phyloP scores from a whole-genome alignment of 2,113 vertebrate genomes.

The Nerophis ophidion region DNA sequence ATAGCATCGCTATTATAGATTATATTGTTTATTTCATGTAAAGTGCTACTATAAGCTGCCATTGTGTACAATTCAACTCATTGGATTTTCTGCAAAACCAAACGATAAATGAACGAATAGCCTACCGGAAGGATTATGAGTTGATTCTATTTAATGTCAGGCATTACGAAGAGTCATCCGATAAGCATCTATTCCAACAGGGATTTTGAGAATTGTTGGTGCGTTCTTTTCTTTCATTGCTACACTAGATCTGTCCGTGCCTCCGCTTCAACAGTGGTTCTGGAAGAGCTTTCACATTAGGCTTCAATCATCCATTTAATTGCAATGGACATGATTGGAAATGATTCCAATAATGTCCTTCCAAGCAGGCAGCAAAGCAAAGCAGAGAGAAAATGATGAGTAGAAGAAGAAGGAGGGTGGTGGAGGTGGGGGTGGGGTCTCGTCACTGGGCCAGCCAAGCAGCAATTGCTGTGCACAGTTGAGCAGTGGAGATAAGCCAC shows the following conservation, averaged over 20 bases:
- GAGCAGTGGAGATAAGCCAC: slow-evolving; percentile 70
- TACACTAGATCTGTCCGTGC: neutral
- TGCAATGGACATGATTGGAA: slow-evolving; percentile 53
- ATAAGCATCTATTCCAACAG: neutral
- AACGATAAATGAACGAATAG: neutral
- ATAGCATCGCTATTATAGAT: too few relatives aligned
- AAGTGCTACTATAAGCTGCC: too few relatives aligned
- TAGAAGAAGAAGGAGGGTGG: neutral
- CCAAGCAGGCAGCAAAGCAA: slow-evolving; percentile 29
- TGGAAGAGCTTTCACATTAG: slow-evolving; percentile 42
- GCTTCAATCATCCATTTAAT: slow-evolving; percentile 61
- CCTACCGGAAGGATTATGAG: neutral
- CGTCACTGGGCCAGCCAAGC: slow-evolving; percentile 61
- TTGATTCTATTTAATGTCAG: neutral
- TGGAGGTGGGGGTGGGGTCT: slow-evolving; percentile 10
- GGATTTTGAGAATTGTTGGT: neutral
- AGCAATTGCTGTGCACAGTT: slow-evolving; percentile 65
- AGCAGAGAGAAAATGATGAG: slow-evolving; percentile 28
- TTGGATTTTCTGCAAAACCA: neutral
- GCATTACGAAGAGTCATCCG: neutral
- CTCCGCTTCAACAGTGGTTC: slow-evolving; percentile 8
- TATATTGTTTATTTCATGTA: too few relatives aligned
- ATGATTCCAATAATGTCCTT: slow-evolving; percentile 45
- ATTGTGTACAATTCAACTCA: neutral
- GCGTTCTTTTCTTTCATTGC: neutral